Evolutionary conservation across 23 tunicate genomes (phyloP), one percentile per base, ranked within the genome.

Genomic region (Diplosoma virens): DNA sequence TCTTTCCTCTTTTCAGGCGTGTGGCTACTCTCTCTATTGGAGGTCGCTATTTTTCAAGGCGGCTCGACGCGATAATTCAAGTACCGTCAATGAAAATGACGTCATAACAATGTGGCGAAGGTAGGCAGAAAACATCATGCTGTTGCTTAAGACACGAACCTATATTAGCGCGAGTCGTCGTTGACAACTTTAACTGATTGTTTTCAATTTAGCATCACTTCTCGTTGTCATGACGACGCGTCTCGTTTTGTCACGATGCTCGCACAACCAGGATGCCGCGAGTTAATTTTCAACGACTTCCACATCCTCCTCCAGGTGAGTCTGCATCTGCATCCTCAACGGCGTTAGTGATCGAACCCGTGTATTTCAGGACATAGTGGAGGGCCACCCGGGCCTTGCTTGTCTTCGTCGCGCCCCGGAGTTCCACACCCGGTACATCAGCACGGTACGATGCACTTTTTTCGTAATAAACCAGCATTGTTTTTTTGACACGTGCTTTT

Each of bases 241-340:
- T 89, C 96, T 3, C 81, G 86, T 5, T 83, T 89, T 35, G 88
- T 89, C 26, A 47, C 84, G 48, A 66, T 89, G 88, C 77, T 89
- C 22, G 84, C 88, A 1, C 83, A 89, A 64, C 77, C 81, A 4
- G 85, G 84, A 33, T 77, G 71, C 71, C 23, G 32, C 25, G 71
- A 25, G 50, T 72, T 89, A 37, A 88, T 83, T 24, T 89, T 89
- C 56, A 85, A 89, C 46, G 96, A 89, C 52, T 78, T 89, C 37
- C 81, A 68, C 4, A 60, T 67, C 32, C 41, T 89, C 3, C 31
- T 89, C 47, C 77, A 78, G 84, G 90, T 85, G 22, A 20, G 63
- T 56, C 25, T 25, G 24, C 14, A 41, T 41, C 9, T 41, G 9
- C 50, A 41, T 41, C 11, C 50, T 41, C 14, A 14, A 41, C 14